Conservation (phyloP, 2,113 vertebrate species). For the Pteropus alecto region DNA sequence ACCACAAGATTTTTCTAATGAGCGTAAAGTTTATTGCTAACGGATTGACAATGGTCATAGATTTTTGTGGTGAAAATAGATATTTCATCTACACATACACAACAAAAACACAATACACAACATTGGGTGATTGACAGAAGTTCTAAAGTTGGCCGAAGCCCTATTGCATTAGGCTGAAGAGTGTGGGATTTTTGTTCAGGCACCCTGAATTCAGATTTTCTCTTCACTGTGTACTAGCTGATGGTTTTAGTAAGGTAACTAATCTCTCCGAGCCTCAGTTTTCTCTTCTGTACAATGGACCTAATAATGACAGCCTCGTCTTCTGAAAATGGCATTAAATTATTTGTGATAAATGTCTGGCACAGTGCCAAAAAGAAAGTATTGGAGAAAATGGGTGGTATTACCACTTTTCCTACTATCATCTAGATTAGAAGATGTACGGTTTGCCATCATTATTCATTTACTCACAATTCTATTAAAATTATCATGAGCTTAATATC, state of each 20-base stretch:
- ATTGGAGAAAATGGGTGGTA: background rate
- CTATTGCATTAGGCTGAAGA: background rate
- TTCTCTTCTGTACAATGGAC: background rate
- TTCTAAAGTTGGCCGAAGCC: background rate
- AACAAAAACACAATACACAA: background rate
- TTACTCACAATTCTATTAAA: background rate
- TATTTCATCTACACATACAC: background rate
- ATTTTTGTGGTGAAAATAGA: background rate
- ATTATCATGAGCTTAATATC: background rate
- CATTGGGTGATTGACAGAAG: background rate
- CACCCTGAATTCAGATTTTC: background rate
- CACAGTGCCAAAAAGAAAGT: background rate
- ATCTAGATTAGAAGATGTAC: background rate
- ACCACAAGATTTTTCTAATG: background rate
- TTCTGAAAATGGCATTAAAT: background rate
- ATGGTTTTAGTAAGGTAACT: background rate
- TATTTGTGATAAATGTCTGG: background rate
- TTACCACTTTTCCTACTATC: background rate
- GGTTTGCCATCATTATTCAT: background rate
- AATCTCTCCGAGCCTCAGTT: background rate
- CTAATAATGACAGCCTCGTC: background rate
- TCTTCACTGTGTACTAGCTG: background rate
- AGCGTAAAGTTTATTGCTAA: background rate
- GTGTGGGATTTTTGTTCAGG: background rate
- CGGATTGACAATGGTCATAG: background rate